Evolutionary conservation across 2,888 invertebrate species (phyloP), one percentile per base, ranked within the genome.

Genomic region (Patella depressa): DNA sequence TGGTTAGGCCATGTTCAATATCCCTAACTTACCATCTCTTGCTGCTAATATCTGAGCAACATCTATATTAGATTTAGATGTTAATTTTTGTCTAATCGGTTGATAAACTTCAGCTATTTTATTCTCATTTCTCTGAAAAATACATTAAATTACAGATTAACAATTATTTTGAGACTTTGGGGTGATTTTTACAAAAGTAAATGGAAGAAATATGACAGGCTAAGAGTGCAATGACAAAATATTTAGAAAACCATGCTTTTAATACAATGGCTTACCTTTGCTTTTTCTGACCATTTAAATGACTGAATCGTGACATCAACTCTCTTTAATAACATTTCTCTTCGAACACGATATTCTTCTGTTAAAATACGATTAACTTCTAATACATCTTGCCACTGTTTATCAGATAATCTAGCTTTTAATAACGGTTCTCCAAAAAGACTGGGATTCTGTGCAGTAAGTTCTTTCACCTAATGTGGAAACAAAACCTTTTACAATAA

Each of bases 241-340:
- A 45, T 45, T 45, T 45, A 7, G 45, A 45, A 9, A 45, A 9
- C 7, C 45, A 45, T 45, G 45, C 45, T 45, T 45, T 45, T 9
- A 71, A 75, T 55, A 75, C n/a, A 3, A 17, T n/a, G n/a, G 19
- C 81, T 76, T 82, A 91, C 97, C 94, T 97, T 92, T n/a, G 91
- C 90, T 82, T 89, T 88, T 57, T 92, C 92, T n/a, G 92, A 91
- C 93, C 93, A 93, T 82, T 91, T 95, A 92, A 99, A 99, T 76
- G 98, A 98, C 91, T 98, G 97, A 86, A 99, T 95, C 0, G 99
- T 99, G 79, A 98, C 98, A 91, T 99, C 98, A 57, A 99, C 92
- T 73, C 99, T 93, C 74, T 97, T 97, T 9, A 98, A 93, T 82
- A 99, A 93, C 93, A 97, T 96, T 89, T 97, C 95, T 78, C 97